Evolutionary conservation across 2,888 invertebrate genomes (phyloP), one percentile per base, ranked within the genome.

Genomic region (Apamea crenata): DNA sequence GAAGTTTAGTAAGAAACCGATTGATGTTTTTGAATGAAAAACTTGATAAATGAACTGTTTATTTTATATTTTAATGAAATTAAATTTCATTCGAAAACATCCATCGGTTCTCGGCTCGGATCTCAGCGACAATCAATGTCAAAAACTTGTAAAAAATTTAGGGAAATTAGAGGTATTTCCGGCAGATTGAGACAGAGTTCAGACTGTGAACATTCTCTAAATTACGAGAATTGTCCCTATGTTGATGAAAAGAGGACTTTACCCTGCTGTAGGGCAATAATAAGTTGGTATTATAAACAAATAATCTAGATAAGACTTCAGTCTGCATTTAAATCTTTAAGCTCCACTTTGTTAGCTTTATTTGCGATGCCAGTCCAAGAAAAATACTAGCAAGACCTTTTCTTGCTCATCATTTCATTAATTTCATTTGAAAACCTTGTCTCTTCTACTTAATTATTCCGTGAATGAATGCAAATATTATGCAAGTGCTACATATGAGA

Each of bases 381-480:
- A 25, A 66, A 3, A 25, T 3, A 10, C 6, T 8, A 25, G 47
- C 47, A 21, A 68, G 18, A 69, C 14, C 3, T 25, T 18, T 47
- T n/a, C 18, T 63, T 32, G 18, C 18, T 44, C 63, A 29, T 29
- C 29, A 32, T 16, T 16, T 74, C 29, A 70, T 53, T 69, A 70
- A 32, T 21, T 73, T 14, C 47, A 18, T 75, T 12, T 8, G 32
- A 21, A n/a, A 63, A 29, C 18, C 40, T 50, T 14, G 74, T 29
- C 50, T 50, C 7, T 10, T 7, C 14, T 12, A 1, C 32, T 7
- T 66, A 53, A 77, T 77, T 47, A 77, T 56, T 56, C 32, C 18
- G 32, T 32, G 56, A 66, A 77, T 77, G 0, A 77, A 77, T 77
- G 53, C 32, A 77, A 66, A 77, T 77, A 77, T n/a, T 77, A 77